These are phyloP conservation scores for Aurelia aurita DNA, from an alignment of 30 jellyfish, hydroid and myxozoan genomes.

Conservation along the genomic window DNA sequence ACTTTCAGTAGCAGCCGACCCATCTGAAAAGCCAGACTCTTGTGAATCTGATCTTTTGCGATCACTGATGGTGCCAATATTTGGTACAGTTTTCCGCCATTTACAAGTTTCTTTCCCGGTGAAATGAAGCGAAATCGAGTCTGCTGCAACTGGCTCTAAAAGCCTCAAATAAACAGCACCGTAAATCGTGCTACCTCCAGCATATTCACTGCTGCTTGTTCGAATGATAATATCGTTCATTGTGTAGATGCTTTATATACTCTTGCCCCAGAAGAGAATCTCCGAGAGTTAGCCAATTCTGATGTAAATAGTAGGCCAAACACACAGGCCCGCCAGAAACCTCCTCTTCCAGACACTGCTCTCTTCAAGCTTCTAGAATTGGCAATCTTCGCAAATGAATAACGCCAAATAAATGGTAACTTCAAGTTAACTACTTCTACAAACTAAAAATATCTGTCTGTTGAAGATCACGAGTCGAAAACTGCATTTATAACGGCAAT, in stretches of 20 bases:
- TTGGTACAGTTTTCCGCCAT: constrained; percentile 37
- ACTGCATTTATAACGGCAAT: too few relatives aligned
- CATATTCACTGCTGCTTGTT: constrained; percentile 44
- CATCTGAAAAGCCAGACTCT: constrained; percentile 29
- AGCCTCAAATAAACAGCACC: constrained; percentile 63
- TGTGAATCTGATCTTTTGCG: constrained; percentile 22
- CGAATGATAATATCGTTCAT: constrained; percentile 55
- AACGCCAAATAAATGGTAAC: background rate
- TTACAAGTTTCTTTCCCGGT: constrained; percentile 39
- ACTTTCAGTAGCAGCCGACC: background rate
- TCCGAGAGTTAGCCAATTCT: background rate
- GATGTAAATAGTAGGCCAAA: background rate
- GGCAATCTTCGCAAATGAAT: too few relatives aligned
- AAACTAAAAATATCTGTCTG: too few relatives aligned
- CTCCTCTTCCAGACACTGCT: background rate
- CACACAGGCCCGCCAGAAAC: background rate
- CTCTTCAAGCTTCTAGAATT: background rate
- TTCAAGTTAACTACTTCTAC: background rate
- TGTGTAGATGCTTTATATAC: background rate
- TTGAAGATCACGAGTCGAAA: too few relatives aligned
- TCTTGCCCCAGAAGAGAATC: background rate
- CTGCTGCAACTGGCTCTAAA: constrained; percentile 56
- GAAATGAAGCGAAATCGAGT: background rate
- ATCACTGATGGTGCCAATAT: background rate
- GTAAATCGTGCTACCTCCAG: constrained; percentile 50